These are phyloP conservation scores for Sarcophaga bullata DNA, from an alignment of 1,140 invertebrate species.

Conservation along the genomic window DNA sequence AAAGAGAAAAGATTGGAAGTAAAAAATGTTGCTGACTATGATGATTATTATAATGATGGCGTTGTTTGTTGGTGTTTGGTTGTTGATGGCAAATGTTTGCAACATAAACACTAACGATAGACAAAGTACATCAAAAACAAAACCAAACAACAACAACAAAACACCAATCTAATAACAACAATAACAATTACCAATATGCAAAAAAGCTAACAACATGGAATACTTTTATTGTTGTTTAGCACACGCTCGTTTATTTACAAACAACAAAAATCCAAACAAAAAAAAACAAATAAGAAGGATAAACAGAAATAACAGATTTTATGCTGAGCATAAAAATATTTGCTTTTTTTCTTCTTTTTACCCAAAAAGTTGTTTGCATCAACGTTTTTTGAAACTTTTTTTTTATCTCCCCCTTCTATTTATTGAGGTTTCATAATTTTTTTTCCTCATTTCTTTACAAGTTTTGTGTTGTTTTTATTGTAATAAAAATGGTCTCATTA, in stretches of 20 bases:
- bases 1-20: no score
- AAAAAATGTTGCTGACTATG: constrained; percentile 12
- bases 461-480: no score
- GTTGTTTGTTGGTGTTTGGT: neutral
- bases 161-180: neutral
- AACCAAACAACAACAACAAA: neutral
- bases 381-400: neutral
- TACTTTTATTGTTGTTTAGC: no score
- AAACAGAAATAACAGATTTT: neutral
- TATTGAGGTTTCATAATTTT: no score
- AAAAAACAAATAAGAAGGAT: neutral
- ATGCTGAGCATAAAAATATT: neutral
- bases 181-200: constrained; percentile 40
- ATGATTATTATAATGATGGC: neutral
- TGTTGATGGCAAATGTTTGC: constrained; percentile 27
- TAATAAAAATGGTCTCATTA: neutral
- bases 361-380: neutral
- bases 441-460: no score
- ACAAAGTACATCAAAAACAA: constrained; percentile 29
- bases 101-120: neutral
- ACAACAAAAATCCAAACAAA: constrained; percentile 7
- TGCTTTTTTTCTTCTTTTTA: neutral
- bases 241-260: no score
- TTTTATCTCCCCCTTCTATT: no score
- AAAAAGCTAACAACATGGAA: neutral